A percentile compares a stretch with the other conserved stretches of the same genome.
Evolutionary conservation across 2,113 vertebrate species (phyloP).

Genomic region (Siniperca chuatsi): DNA sequence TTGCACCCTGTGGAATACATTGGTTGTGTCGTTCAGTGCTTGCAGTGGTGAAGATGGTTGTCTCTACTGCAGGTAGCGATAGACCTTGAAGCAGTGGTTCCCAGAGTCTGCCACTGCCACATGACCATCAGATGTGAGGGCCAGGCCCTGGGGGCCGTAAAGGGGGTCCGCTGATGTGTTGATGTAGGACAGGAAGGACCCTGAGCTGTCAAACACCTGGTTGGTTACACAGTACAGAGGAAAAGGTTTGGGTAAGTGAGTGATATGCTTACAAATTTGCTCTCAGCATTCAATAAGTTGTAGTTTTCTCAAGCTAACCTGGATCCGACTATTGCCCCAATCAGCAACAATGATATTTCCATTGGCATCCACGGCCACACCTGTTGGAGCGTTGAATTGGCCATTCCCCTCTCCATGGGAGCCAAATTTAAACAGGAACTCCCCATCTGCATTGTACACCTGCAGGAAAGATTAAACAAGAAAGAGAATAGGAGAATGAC

Average conservation of each 20-base stretch:
- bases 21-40: conserved; percentile 68
- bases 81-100: conserved; percentile 99
- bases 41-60: conserved; percentile 22
- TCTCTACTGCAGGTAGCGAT: conserved; percentile 95
- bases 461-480: conserved; percentile 65
- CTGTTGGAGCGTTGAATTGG: conserved; percentile 97
- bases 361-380: conserved; percentile 93
- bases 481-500: background rate
- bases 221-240: conserved; percentile 1
- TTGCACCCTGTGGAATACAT: conserved; percentile 74
- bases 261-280: background rate
- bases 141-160: conserved; percentile 95
- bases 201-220: conserved; percentile 96
- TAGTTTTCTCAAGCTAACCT: conserved; percentile 82
- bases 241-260: background rate
- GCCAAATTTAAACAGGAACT: conserved; percentile 99
- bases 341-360: conserved; percentile 98
- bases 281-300: background rate
- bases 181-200: conserved; percentile 97
- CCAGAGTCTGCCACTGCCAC: conserved; percentile 96
- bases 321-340: conserved; percentile 98
- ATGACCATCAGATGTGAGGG: conserved; percentile 95
- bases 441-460: conserved; percentile 96
- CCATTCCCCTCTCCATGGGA: conserved; percentile 97
- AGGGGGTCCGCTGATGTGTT: conserved; percentile 95